A percentile compares a stretch with the other conserved stretches of the same genome.
phyloP scores from a whole-genome alignment of 92 coral and sea anemone species.

The Galaxea fascicularis region DNA sequence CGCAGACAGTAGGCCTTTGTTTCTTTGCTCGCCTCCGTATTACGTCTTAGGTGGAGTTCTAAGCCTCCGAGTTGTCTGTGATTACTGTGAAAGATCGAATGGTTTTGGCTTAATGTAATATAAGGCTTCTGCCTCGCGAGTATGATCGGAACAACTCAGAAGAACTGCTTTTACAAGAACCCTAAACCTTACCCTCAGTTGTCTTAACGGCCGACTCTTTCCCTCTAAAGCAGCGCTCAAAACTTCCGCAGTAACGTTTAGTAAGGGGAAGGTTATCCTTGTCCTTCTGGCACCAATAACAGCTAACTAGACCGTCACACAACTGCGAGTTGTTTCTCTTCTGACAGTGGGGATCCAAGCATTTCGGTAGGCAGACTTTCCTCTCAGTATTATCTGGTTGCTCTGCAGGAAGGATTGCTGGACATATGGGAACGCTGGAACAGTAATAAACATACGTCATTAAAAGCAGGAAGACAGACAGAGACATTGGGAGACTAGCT shows the following conservation, averaged over 20 bases:
- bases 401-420: neutral
- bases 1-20: neutral
- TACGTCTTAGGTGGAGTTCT: neutral
- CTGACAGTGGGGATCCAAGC: constrained; percentile 23
- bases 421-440: constrained; percentile 29
- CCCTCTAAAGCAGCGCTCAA: constrained; percentile 69
- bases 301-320: constrained; percentile 63
- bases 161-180: neutral
- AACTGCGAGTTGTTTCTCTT: constrained; percentile 18
- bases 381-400: neutral
- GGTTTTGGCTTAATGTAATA: neutral
- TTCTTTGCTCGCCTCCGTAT: neutral
- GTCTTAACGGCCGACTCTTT: neutral
- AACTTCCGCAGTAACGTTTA: constrained; percentile 58
- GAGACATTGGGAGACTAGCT: neutral
- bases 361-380: neutral
- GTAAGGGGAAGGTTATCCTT: constrained; percentile 41
- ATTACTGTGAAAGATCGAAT: neutral
- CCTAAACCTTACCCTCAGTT: constrained; percentile 12
- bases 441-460: neutral
- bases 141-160: no score
- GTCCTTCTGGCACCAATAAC: constrained; percentile 70
- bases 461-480: no score
- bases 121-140: neutral
- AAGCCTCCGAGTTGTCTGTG: constrained; percentile 2